A percentile compares a stretch with the other conserved stretches of the same genome.
These are phyloP conservation scores for Oxyura jamaicensis DNA, from an alignment of 2,113 vertebrate genomes.

Conservation along the genomic window DNA sequence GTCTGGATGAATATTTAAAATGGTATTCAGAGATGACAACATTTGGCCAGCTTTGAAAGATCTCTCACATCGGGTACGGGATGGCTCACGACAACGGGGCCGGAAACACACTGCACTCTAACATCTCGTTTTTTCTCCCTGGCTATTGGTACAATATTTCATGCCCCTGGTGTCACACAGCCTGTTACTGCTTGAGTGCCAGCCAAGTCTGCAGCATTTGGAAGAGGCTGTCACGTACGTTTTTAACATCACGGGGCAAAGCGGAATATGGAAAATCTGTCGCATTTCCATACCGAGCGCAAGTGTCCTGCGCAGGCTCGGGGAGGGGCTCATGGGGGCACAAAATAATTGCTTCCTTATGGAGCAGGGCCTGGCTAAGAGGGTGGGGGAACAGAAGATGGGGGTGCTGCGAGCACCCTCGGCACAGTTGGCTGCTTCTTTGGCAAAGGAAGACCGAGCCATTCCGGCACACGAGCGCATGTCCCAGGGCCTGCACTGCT, in stretches of 20 bases:
- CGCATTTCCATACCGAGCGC: neutral
- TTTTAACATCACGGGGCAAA: slow-evolving; percentile 62
- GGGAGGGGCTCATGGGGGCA: slow-evolving; percentile 51
- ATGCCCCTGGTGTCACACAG: slow-evolving; percentile 33
- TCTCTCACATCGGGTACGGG: slow-evolving; percentile 22
- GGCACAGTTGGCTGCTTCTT: accelerated
- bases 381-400: neutral
- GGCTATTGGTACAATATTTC: slow-evolving; percentile 16
- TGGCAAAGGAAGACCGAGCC: neutral
- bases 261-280: slow-evolving; percentile 65
- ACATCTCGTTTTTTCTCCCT: neutral
- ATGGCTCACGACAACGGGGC: slow-evolving; percentile 23
- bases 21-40: slow-evolving; percentile 63
- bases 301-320: slow-evolving; percentile 53
- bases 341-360: slow-evolving; percentile 59
- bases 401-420: neutral
- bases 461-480: neutral
- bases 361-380: slow-evolving; percentile 31
- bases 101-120: slow-evolving; percentile 43
- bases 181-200: slow-evolving; percentile 17
- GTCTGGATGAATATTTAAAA: slow-evolving; percentile 64
- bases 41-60: slow-evolving; percentile 57
- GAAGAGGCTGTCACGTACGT: slow-evolving; percentile 47
- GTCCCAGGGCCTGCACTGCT: accelerated
- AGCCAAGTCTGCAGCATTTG: slow-evolving; percentile 51